Evolutionary conservation across 2,113 vertebrate species (phyloP).

Genomic region (Stomatorhinus ivindoensis): DNA sequence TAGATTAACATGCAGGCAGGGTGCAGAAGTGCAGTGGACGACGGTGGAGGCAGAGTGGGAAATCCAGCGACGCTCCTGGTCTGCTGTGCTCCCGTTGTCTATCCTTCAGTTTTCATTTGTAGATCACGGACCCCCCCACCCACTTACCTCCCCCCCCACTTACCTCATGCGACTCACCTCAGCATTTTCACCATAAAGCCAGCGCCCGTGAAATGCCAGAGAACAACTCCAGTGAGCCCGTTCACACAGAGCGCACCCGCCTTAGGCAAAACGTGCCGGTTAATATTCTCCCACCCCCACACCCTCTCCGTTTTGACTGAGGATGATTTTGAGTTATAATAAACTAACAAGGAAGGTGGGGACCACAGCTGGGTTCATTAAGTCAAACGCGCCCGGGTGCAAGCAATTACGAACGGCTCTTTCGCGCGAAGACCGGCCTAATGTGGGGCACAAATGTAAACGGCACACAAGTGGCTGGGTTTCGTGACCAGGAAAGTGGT

Average conservation of each 20-base stretch:
- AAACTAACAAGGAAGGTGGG: neutral
- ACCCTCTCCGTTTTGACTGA: neutral
- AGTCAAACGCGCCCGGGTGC: neutral
- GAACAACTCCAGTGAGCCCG: neutral
- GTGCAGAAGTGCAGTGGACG: neutral
- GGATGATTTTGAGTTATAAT: neutral
- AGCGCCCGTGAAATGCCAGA: neutral
- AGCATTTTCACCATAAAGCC: neutral
- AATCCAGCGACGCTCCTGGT: neutral
- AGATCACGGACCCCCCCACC: too few relatives aligned
- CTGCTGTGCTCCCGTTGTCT: neutral
- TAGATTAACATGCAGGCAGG: neutral
- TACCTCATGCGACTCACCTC: neutral
- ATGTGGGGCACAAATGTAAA: neutral
- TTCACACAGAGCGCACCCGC: neutral
- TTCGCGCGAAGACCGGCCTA: neutral
- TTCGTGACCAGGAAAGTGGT: neutral
- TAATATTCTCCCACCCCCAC: neutral
- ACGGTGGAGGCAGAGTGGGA: neutral
- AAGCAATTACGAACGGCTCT: neutral
- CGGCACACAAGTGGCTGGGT: neutral
- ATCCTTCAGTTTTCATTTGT: too few relatives aligned
- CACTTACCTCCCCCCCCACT: too few relatives aligned
- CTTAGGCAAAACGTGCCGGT: neutral
- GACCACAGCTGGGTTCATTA: neutral